A percentile compares a stretch with the other conserved stretches of the same genome.
Evolutionary conservation across 2,113 vertebrate genomes (phyloP).

Genomic region (Poeciliopsis occidentalis): DNA sequence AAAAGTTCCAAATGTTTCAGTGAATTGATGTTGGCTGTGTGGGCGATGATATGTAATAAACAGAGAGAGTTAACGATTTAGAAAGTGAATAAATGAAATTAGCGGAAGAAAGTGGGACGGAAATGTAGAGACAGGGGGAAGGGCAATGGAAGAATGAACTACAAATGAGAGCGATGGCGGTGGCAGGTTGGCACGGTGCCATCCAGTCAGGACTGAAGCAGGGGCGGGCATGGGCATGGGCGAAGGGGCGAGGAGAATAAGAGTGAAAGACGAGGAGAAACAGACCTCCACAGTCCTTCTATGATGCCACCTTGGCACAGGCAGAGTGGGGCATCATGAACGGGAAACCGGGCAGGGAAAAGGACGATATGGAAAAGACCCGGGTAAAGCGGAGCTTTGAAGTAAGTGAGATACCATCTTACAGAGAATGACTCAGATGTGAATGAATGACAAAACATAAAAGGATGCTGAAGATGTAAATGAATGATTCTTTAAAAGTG

Average conservation of each 20-base stretch:
- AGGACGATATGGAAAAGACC: constrained; percentile 38
- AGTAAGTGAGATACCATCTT: constrained; percentile 50
- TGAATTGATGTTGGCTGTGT: constrained; percentile 3
- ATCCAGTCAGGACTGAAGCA: constrained; percentile 80
- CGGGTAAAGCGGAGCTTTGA: constrained; percentile 29
- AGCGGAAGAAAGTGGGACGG: constrained; percentile 59
- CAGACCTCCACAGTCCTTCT: constrained; percentile 68
- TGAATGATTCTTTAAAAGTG: constrained; percentile 29
- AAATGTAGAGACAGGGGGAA: constrained; percentile 73
- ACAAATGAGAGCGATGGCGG: constrained; percentile 80
- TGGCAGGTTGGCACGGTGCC: constrained; percentile 82
- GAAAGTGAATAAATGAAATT: constrained; percentile 58
- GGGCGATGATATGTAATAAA: constrained; percentile 10
- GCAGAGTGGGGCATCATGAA: constrained; percentile 36
- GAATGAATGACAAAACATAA: constrained; percentile 27
- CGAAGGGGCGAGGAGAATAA: constrained; percentile 72
- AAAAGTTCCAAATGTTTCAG: constrained; percentile 9
- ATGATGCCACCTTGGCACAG: constrained; percentile 74
- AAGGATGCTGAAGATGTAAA: constrained; percentile 33
- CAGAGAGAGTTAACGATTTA: constrained; percentile 32
- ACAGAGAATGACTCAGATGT: constrained; percentile 45
- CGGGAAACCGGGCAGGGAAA: constrained; percentile 33
- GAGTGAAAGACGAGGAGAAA: constrained; percentile 73
- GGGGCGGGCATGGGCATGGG: constrained; percentile 78
- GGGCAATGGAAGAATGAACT: constrained; percentile 76